These are phyloP conservation scores for Anas flavirostris DNA, from an alignment of 2,797 vertebrate species.

Conservation along the genomic window DNA sequence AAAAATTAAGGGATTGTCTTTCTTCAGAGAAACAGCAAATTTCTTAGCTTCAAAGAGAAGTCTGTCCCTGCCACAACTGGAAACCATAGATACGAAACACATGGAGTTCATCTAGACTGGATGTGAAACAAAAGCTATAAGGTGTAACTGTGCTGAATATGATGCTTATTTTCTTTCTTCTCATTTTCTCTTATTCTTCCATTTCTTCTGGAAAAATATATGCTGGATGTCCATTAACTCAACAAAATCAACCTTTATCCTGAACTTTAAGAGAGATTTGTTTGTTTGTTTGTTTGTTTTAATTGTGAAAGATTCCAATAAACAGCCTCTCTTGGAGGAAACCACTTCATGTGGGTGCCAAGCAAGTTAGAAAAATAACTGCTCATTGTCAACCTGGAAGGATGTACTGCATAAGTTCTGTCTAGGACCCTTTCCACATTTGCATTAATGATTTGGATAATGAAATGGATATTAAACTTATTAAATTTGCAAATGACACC, in stretches of 20 bases:
- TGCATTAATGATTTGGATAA: not conserved
- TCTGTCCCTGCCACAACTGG: not conserved
- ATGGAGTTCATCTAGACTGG: not conserved
- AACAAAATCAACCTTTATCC: not conserved
- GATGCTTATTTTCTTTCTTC: not conserved
- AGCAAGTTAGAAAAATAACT: not conserved
- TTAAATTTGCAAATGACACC: not conserved
- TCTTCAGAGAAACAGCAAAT: not conserved
- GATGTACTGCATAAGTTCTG: not conserved
- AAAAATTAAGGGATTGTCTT: not conserved
- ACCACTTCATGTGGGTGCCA: not conserved
- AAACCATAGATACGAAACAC: not conserved
- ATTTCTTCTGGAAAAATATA: not conserved
- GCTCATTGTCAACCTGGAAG: not conserved
- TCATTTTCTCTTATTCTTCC: not conserved
- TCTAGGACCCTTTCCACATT: not conserved
- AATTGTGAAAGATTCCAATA: not conserved
- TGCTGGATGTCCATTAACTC: not conserved
- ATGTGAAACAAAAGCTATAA: not conserved
- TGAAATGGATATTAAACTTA: not conserved
- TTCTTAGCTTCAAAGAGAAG: not conserved
- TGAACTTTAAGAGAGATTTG: not conserved
- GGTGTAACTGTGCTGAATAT: not conserved
- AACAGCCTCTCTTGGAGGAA: not conserved
- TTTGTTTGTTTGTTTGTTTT: too few species aligned